Base-by-base conservation (phyloP, 2,888 invertebrate species). In the Nomada fucata region DNA sequence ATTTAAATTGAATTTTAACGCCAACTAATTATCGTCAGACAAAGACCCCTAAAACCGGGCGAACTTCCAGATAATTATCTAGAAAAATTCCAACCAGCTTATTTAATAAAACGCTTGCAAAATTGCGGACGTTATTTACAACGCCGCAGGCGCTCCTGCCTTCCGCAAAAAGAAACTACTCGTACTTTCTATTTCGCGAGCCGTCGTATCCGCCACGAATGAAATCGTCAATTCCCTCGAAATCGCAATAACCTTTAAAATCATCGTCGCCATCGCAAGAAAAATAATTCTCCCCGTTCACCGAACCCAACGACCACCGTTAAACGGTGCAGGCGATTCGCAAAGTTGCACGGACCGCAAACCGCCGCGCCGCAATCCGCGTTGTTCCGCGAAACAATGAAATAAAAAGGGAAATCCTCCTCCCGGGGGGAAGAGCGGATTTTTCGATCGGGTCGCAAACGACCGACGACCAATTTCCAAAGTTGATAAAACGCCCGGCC, bases 11-110 rank as follows among this genome's bases (percentile, higher is more conserved):
- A 75, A 76, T 57, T 78, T 67, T 52, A 20, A 20, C 50, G 59
- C 23, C 63, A 69, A 5, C 65, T 83, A 84, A 84, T 84, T 84
- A 84, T 83, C 83, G 55, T 47, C 53, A 23, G 72, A 68, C 76
- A 50, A 69, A 64, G 26, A 26, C 53, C 53, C 44, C 47, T 20
- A 76, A 76, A 81, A 78, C 78, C 67, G 57, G 65, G 23, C 3
- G 9, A 60, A 69, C 47, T 74, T 29, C 26, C 26, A 52, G 70
- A 67, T 81, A 42, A 50, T 81, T 77, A 77, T 74, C 70, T 13
- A 26, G 57, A 53, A 44, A 26, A 36, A 47, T 13, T 60, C 10
- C 59, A 9, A 44, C n/a, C 20, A n/a, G 23, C n/a, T 26, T 20
- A 55, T 55, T 63, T 29, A 55, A 15, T 63, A 53, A 53, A 53